Conservation (phyloP, 2,888 invertebrate species). For the Cerastis leucographa region DNA sequence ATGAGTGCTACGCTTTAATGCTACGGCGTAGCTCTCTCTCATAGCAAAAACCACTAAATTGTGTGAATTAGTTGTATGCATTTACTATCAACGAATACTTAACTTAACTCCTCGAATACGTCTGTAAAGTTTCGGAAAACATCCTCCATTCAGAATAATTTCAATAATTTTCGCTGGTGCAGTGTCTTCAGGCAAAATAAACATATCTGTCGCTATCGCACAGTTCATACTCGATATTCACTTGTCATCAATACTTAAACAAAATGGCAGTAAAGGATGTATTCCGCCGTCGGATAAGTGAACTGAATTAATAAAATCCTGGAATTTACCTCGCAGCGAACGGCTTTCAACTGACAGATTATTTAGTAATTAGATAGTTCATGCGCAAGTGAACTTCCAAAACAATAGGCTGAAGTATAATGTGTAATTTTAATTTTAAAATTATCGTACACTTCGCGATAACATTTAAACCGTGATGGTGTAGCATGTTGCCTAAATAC, state of each 20-base stretch:
- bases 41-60: not conserved
- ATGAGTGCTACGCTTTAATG: conserved; percentile 11
- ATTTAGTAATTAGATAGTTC: not conserved
- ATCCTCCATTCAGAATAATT: not conserved
- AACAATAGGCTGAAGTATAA: not conserved
- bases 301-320: not conserved
- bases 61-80: not conserved
- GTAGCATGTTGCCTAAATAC: not conserved
- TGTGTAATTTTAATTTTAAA: not conserved
- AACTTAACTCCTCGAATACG: not conserved
- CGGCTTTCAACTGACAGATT: not conserved
- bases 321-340: not conserved
- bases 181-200: no score
- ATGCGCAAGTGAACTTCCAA: conserved; percentile 11
- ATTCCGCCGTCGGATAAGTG: no score
- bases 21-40: conserved; percentile 28
- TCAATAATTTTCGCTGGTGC: not conserved
- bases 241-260: not conserved
- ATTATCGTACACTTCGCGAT: not conserved
- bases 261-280: not conserved
- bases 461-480: not conserved
- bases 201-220: no score
- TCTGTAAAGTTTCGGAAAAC: not conserved
- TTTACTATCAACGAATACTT: not conserved
- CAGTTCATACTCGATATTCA: not conserved